Base-by-base conservation (phyloP, 2,113 vertebrate genomes). In the Callipepla californica region DNA sequence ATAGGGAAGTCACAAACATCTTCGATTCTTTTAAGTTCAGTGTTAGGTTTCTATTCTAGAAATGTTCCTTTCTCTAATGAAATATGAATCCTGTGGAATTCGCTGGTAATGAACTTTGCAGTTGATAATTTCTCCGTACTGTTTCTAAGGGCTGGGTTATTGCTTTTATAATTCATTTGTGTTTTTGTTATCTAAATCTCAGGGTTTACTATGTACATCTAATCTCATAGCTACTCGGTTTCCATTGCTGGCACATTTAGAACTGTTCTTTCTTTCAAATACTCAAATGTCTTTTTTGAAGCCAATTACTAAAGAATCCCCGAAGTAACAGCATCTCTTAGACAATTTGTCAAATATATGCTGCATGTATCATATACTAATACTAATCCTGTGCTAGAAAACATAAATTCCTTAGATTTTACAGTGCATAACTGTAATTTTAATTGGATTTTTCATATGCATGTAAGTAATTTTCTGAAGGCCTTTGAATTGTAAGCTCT, bases 261-360 rank as follows among this genome's bases (percentile, higher is more conserved):
- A 77, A 51, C 32, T 44, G 6, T 76, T 70, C 34, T 25, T 3
- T 63, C 87, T 77, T 91, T 73, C 79, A 83, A 58, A 70, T 59
- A 66, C 38, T 13, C 26, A 75, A 80, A 77, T 61, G 51, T 57
- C 18, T 70, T 34, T 34, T 82, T 50, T 78, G 76, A 92, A 92
- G 61, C 61, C 61, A 83, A 57, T 90, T 92, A 83, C 76, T 85
- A 68, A 94, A 94, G 81, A 95, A 95, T 90, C 5, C 17, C 50
- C 30, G 5, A 23, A 74, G 45, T 47, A 82, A 83, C 2, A 65
- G 16, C 26, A 67, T 9, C 38, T n/a, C 18, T 44, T 63, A 42
- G 23, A 74, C 79, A 85, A 23, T 36, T 34, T 93, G 79, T 94
- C 72, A 90, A 85, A 91, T 13, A 34, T 19, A 50, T 47, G 38